Conservation (phyloP, 2,797 vertebrate genomes). For the Ctenopoma multispine region DNA sequence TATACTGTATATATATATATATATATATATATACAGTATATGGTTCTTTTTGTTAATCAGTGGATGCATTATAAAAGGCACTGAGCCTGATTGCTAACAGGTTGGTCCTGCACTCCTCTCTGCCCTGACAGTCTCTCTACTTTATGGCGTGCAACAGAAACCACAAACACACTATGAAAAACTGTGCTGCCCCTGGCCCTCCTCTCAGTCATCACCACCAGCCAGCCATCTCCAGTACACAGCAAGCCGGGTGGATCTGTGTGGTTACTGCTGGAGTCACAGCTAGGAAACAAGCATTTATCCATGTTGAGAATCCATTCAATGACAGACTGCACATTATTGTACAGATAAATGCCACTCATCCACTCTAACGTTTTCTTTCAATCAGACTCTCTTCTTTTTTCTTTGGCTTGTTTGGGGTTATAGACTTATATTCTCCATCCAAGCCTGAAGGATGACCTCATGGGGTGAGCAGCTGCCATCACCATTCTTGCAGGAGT, state of each 20-base stretch:
- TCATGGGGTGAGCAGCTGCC: slow-evolving; percentile 81
- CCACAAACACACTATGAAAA: slow-evolving; percentile 72
- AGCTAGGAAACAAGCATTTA: slow-evolving; percentile 27
- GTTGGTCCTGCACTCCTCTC: slow-evolving; percentile 42
- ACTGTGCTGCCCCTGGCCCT: slow-evolving; percentile 9
- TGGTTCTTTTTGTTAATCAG: slow-evolving; percentile 28
- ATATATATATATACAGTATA: too few relatives aligned
- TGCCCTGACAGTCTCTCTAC: slow-evolving; percentile 45
- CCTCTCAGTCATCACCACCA: slow-evolving; percentile 43
- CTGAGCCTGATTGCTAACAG: slow-evolving; percentile 70
- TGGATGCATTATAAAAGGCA: slow-evolving; percentile 65
- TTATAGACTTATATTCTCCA: slow-evolving; percentile 67
- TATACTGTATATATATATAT: too few relatives aligned
- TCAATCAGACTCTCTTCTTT: slow-evolving; percentile 42
- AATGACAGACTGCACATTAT: slow-evolving; percentile 60
- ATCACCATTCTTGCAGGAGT: slow-evolving; percentile 74
- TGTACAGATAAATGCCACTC: slow-evolving; percentile 65
- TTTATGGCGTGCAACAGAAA: slow-evolving; percentile 65
- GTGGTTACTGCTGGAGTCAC: slow-evolving; percentile 45
- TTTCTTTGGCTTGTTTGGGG: slow-evolving; percentile 38
- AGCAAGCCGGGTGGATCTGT: slow-evolving; percentile 23
- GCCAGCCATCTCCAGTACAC: slow-evolving; percentile 20
- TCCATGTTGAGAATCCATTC: slow-evolving; percentile 37
- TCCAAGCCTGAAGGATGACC: slow-evolving; percentile 78
- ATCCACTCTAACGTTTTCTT: slow-evolving; percentile 46